Conservation (phyloP, 92 coral and sea anemone genomes). For the Pocillopora meandrina region DNA sequence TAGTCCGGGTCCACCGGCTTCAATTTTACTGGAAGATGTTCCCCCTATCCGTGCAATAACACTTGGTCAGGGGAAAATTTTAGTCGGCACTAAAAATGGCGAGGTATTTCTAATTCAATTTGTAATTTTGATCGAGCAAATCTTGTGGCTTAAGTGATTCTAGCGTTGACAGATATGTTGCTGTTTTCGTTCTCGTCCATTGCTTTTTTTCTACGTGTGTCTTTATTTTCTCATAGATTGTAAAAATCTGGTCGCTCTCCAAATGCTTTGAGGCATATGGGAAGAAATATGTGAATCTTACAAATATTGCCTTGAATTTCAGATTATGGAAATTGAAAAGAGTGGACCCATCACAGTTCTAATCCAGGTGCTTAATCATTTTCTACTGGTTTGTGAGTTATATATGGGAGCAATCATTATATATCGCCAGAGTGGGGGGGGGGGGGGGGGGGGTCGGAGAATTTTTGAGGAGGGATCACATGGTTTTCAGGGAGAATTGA, state of each 20-base stretch:
- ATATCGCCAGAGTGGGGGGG: too few species aligned
- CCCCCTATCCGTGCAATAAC: conserved; percentile 95
- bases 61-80: conserved; percentile 91
- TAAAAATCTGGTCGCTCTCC: background rate
- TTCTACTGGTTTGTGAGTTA: background rate
- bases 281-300: background rate
- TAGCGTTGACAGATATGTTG: background rate
- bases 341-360: conserved; percentile 92
- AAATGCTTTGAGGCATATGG: too few species aligned
- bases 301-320: conserved; percentile 1
- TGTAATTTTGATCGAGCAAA: background rate
- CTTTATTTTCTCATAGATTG: too few species aligned
- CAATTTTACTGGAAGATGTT: conserved; percentile 78
- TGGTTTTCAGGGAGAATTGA: too few species aligned
- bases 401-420: too few species aligned
- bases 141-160: background rate
- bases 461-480: too few species aligned
- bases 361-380: conserved; percentile 64
- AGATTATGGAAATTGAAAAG: conserved; percentile 96
- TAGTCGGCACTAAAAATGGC: conserved; percentile 95
- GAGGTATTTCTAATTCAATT: conserved; percentile 60
- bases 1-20: conserved; percentile 77
- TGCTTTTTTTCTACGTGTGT: background rate
- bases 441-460: too few species aligned
- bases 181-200: background rate